phyloP scores from a whole-genome alignment of 1,140 invertebrate species.

The Cydia pomonella region DNA sequence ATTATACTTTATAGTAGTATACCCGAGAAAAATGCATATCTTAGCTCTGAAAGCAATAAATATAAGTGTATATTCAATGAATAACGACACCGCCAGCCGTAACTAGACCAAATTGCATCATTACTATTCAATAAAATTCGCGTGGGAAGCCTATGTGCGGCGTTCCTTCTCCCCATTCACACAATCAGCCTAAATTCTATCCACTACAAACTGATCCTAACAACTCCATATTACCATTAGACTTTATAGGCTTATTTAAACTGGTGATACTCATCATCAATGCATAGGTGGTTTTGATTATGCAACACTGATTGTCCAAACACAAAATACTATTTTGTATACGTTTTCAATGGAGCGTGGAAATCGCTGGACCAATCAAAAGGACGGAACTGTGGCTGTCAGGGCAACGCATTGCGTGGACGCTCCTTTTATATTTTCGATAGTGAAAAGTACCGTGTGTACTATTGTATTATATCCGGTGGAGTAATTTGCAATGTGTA shows the following conservation, averaged over 20 bases:
- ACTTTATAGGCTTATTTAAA: constrained; percentile 36
- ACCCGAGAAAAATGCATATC: not conserved
- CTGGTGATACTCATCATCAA: constrained; percentile 44
- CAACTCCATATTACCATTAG: constrained; percentile 3
- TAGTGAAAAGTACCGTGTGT: constrained; percentile 43
- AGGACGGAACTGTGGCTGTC: constrained; percentile 68
- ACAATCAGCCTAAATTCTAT: constrained; percentile 32
- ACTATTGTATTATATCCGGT: constrained; percentile 50
- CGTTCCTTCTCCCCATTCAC: constrained; percentile 48
- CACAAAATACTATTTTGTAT: constrained; percentile 44
- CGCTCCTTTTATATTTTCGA: constrained; percentile 50
- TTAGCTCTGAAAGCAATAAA: not conserved
- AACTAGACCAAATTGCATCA: constrained; percentile 53
- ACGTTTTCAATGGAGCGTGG: constrained; percentile 60
- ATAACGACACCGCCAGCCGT: constrained; percentile 27
- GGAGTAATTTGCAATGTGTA: constrained; percentile 34
- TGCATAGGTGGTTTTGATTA: constrained; percentile 50
- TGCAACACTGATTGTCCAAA: constrained; percentile 51
- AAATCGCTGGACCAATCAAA: constrained; percentile 53
- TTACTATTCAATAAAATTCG: constrained; percentile 50
- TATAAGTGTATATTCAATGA: not conserved
- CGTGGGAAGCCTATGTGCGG: constrained; percentile 56
- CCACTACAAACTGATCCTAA: constrained; percentile 37
- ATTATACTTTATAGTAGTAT: not conserved
- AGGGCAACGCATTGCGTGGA: constrained; percentile 59